Conservation (phyloP, 2,113 vertebrate genomes). For the Salvelinus alpinus region DNA sequence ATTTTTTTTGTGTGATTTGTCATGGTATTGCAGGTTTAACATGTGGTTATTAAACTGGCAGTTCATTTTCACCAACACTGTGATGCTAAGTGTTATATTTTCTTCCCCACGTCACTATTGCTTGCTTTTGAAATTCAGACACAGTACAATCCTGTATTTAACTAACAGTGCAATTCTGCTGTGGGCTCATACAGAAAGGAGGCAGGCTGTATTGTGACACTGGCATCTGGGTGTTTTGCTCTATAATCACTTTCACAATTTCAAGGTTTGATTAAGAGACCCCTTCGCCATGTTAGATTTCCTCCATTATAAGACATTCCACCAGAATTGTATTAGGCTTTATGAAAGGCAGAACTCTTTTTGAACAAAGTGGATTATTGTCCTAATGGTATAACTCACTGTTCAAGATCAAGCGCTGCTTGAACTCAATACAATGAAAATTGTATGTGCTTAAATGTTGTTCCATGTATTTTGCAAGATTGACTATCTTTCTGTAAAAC, state of each 20-base stretch:
- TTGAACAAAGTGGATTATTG: constrained; percentile 56
- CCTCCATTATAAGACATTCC: constrained; percentile 63
- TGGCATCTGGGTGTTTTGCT: constrained; percentile 70
- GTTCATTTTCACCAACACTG: constrained; percentile 81
- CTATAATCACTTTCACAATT: constrained; percentile 63
- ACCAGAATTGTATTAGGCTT: constrained; percentile 54
- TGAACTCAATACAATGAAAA: constrained; percentile 69
- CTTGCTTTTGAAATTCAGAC: constrained; percentile 57
- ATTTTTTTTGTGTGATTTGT: constrained; percentile 73
- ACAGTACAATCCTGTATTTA: constrained; percentile 63
- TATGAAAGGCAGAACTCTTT: constrained; percentile 56
- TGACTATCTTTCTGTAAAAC: constrained; percentile 74
- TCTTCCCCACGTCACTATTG: constrained; percentile 52
- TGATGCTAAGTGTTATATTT: constrained; percentile 74
- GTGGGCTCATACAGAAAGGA: constrained; percentile 77
- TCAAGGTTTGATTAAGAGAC: constrained; percentile 55
- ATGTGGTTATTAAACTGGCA: constrained; percentile 79
- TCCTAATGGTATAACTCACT: constrained; percentile 71
- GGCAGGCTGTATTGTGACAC: constrained; percentile 77
- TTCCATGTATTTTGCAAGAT: constrained; percentile 72
- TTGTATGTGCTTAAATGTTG: constrained; percentile 67
- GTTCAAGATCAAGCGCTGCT: constrained; percentile 66
- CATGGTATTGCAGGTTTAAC: constrained; percentile 78
- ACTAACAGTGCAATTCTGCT: constrained; percentile 72
- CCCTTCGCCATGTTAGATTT: constrained; percentile 61